Conservation (phyloP, 2,113 vertebrate species). For the Phylloscopus whistleri region DNA sequence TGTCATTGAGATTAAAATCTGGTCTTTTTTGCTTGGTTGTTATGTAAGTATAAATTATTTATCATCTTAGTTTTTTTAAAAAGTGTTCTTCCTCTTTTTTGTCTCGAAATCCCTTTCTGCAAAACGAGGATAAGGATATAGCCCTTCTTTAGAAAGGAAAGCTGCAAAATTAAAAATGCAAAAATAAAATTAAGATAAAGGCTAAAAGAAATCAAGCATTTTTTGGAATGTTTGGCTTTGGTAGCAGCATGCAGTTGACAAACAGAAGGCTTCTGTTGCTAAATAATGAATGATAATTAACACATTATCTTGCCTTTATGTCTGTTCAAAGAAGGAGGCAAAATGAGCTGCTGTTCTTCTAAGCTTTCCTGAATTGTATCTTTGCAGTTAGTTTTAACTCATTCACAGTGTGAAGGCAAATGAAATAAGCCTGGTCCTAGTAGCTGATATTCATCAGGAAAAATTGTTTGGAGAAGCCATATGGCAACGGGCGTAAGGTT, state of each 20-base stretch:
- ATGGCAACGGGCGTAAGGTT: constrained; percentile 65
- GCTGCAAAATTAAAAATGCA: constrained; percentile 24
- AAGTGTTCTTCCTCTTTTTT: not conserved
- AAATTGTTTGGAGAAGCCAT: constrained; percentile 64
- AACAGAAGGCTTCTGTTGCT: constrained; percentile 66
- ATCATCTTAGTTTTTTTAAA: not conserved
- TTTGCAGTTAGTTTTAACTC: constrained; percentile 38
- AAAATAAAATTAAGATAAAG: not conserved
- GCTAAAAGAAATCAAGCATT: not conserved
- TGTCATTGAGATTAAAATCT: not conserved
- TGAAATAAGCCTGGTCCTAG: constrained; percentile 48
- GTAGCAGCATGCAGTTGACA: constrained; percentile 48
- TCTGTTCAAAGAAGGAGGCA: constrained; percentile 46
- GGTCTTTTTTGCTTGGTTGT: not conserved
- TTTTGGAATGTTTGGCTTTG: constrained; percentile 37
- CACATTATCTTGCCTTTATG: constrained; percentile 63
- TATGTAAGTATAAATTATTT: not conserved
- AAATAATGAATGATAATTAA: constrained; percentile 67
- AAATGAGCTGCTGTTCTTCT: constrained; percentile 50
- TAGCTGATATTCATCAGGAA: constrained; percentile 61
- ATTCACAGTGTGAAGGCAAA: constrained; percentile 49
- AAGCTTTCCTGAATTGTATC: constrained; percentile 40
- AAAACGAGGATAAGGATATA: not conserved
- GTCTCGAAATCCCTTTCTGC: not conserved
- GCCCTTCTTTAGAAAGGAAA: not conserved